Evolutionary conservation across 2,113 vertebrate species (phyloP).

Genomic region (Muntiacus reevesi): DNA sequence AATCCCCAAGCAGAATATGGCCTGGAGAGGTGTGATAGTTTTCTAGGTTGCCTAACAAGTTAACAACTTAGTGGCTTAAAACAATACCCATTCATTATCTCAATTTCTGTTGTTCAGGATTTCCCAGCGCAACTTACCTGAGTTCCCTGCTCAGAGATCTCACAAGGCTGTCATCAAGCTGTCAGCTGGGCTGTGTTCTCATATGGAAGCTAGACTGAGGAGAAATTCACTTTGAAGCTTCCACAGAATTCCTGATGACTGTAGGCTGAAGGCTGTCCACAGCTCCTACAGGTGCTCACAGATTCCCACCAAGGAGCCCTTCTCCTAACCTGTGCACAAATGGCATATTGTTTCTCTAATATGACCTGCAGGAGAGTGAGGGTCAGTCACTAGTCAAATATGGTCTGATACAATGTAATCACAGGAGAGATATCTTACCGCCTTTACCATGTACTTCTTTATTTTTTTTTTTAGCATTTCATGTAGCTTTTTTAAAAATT

Average conservation of each 20-base stretch:
- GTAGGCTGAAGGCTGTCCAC: not conserved
- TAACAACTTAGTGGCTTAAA: not conserved
- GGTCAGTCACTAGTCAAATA: not conserved
- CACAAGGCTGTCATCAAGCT: not conserved
- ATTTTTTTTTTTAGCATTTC: not conserved
- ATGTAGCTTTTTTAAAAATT: not conserved
- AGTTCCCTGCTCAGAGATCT: not conserved
- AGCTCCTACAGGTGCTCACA: not conserved
- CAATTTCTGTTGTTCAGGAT: not conserved
- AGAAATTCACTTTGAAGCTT: not conserved
- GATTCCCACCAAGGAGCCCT: not conserved
- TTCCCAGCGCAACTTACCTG: not conserved
- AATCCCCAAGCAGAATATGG: not conserved
- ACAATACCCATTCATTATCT: not conserved
- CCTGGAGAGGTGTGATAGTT: not conserved
- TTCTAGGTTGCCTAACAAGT: not conserved
- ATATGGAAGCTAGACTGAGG: not conserved
- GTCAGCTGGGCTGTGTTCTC: not conserved
- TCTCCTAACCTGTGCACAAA: not conserved
- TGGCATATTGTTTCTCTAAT: not conserved
- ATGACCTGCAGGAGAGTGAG: not conserved
- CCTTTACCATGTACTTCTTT: not conserved
- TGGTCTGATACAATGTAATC: not conserved
- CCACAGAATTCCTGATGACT: not conserved
- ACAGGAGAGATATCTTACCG: too few relatives aligned